phyloP scores from a whole-genome alignment of 2,797 vertebrate species.

The Coregonus ussuriensis region DNA sequence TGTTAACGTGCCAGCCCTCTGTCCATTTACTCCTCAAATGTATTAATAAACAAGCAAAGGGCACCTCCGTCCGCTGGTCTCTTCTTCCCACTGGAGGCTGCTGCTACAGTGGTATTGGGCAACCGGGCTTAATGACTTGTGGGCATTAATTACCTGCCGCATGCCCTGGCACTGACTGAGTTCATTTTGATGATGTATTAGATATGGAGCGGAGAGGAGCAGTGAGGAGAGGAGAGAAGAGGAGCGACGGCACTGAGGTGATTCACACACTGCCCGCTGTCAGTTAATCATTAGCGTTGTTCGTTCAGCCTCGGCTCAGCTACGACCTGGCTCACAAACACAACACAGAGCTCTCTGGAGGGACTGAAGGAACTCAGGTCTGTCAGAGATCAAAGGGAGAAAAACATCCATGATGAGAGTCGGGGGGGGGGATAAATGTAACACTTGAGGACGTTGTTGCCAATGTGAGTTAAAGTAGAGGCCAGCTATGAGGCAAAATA shows the following conservation, averaged over 20 bases:
- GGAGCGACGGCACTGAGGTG: not conserved
- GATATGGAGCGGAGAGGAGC: not conserved
- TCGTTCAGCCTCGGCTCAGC: not conserved
- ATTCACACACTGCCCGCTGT: slow-evolving; percentile 15
- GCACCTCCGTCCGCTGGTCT: slow-evolving; percentile 27
- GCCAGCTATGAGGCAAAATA: slow-evolving; percentile 5
- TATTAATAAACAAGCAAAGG: slow-evolving; percentile 57
- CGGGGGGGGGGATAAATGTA: slow-evolving; percentile 25
- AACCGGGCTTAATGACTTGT: slow-evolving; percentile 53
- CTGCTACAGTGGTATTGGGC: slow-evolving; percentile 17
- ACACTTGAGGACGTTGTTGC: slow-evolving; percentile 8
- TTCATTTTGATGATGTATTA: slow-evolving; percentile 68
- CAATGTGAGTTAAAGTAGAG: slow-evolving; percentile 12
- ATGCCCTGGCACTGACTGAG: slow-evolving; percentile 42
- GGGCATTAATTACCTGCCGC: slow-evolving; percentile 65
- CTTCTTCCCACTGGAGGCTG: slow-evolving; percentile 17
- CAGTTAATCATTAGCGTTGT: not conserved
- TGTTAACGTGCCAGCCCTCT: slow-evolving; percentile 40
- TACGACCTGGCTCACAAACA: not conserved
- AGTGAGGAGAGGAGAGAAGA: not conserved
- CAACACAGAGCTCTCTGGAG: not conserved
- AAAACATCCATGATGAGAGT: not conserved
- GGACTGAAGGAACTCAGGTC: not conserved
- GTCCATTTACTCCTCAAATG: slow-evolving; percentile 62
- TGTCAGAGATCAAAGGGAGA: not conserved